A percentile compares a stretch with the other conserved stretches of the same genome.
Conservation (phyloP, 2,888 invertebrate species). For the Bedellia somnulentella region DNA sequence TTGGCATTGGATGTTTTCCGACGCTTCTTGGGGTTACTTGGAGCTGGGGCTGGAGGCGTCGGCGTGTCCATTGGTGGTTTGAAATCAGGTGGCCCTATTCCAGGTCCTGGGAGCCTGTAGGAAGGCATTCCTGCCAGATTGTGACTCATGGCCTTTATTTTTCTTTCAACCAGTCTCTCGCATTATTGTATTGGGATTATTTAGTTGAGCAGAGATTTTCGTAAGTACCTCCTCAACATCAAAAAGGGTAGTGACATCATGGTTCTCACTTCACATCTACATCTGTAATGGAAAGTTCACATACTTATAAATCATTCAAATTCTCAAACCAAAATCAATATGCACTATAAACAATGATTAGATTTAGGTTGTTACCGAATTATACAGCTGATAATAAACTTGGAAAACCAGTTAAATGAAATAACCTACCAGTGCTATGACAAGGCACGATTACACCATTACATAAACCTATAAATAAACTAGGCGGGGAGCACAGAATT, state of each 20-base stretch:
- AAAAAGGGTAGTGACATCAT: no score
- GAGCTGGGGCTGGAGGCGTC: constrained; percentile 72
- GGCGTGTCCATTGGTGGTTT: constrained; percentile 72
- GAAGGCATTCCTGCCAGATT: constrained; percentile 80
- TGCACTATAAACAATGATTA: no score
- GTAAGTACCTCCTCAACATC: no score
- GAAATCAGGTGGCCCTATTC: constrained; percentile 71
- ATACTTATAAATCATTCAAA: no score
- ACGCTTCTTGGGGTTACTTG: constrained; percentile 85
- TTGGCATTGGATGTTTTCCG: constrained; percentile 78
- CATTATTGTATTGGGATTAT: constrained; percentile 21
- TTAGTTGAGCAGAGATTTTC: no score
- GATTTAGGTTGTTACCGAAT: no score
- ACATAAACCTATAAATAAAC: no score
- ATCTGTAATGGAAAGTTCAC: no score
- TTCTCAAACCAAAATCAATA: no score
- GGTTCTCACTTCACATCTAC: constrained; percentile 15
- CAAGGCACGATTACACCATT: constrained; percentile 3
- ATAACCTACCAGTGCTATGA: constrained; percentile 4
- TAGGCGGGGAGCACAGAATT: no score
- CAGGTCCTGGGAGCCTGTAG: constrained; percentile 75
- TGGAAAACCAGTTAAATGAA: no score
- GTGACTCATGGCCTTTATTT: constrained; percentile 69
- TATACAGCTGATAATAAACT: no score
- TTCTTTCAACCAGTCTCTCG: constrained; percentile 32